Evolutionary conservation across 1,140 invertebrate species (phyloP), one percentile per base, ranked within the genome.

Genomic region (Spodoptera frugiperda): DNA sequence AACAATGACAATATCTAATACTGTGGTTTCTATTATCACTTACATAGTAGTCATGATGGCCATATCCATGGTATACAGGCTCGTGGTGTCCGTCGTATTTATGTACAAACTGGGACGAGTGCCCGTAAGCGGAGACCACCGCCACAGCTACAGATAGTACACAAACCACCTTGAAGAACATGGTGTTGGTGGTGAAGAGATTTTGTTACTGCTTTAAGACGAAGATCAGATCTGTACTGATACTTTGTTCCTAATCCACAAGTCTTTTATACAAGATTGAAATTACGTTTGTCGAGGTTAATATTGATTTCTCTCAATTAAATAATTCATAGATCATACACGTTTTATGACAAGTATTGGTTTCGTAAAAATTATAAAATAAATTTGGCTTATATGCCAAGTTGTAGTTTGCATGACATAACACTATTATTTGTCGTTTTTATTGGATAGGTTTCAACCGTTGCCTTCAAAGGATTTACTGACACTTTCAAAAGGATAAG

Each of bases 231-330:
- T 44, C 25, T 67, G 21, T 79, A 91, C 87, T 91, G 89, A 90
- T 89, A 87, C 80, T 63, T 74, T 73, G 70, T 53, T 44, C 71
- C 76, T 79, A 80, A 81, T 77, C 11, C 44, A 78, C 53, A 76
- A 65, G 80, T 86, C 89, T 90, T 91, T 88, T 91, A 91, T 90
- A 91, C 87, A 63, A 21, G 5, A 11, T 71, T 80, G 84, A 87
- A 85, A 79, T 82, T 86, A 59, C 11, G n/a, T 17, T 61, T 76
- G 80, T 80, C 87, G 87, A 89, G 85, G 86, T 10, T 84, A 83
- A 84, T 81, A 82, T 84, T 55, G 86, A 85, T 87, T 89, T 89
- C 88, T 82, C 88, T 85, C 11, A 49, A 59, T 73, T 46, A 71
- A 21, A 10, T 44, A 4, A 8, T 30, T 12, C 10, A 59, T 55